These are phyloP conservation scores for Parazoanthus darwini DNA, from an alignment of 92 coral and sea anemone genomes.

Conservation along the genomic window DNA sequence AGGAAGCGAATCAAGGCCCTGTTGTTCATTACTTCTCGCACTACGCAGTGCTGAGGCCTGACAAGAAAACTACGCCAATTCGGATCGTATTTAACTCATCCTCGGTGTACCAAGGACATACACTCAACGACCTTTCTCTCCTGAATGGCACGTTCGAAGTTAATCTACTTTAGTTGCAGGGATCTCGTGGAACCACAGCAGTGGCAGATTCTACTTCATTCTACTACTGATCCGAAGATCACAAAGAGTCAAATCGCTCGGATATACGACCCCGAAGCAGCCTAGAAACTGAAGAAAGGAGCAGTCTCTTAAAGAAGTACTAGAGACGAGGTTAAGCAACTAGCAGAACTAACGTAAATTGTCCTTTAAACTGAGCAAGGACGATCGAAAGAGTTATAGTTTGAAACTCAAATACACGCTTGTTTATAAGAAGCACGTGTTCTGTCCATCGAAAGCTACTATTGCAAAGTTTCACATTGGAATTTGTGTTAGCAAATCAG, in stretches of 20 bases:
- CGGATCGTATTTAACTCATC: conserved; percentile 22
- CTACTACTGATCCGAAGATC: conserved; percentile 1
- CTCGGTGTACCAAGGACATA: neutral
- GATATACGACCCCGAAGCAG: conserved; percentile 45
- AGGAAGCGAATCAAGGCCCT: neutral
- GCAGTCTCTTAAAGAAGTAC: no score
- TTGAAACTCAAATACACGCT: no score
- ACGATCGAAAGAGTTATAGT: no score
- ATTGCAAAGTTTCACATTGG: no score
- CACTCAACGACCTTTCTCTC: neutral
- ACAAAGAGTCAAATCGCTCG: conserved; percentile 53
- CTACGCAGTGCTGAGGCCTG: neutral
- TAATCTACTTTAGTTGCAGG: conserved; percentile 8
- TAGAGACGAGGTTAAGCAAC: no score
- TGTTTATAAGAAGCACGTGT: no score
- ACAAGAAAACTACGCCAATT: conserved; percentile 27
- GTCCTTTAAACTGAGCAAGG: no score
- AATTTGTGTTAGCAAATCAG: no score
- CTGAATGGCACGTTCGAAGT: no score
- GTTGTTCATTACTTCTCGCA: neutral
- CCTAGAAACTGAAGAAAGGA: no score
- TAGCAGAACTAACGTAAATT: no score
- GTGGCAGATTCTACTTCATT: neutral
- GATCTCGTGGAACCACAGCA: neutral
- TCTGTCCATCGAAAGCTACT: no score